Evolutionary conservation across 1,140 invertebrate species (phyloP).

Genomic region (Zaprionus camerounensis): DNA sequence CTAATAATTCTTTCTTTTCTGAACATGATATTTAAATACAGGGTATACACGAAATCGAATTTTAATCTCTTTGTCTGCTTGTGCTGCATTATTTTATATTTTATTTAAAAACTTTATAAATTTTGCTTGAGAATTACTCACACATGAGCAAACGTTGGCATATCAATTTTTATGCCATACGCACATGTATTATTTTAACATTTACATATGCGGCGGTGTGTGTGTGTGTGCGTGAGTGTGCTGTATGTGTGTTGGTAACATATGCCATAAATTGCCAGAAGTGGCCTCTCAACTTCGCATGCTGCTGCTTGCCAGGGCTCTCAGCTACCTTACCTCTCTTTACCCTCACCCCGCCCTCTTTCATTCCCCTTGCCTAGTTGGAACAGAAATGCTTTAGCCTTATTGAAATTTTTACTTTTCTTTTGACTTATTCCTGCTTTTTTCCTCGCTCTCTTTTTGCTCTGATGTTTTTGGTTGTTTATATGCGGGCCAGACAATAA

Average conservation of each 20-base stretch:
- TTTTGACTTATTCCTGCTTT: constrained; percentile 40
- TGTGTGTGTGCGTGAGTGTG: constrained; percentile 13
- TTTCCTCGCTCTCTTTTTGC: constrained; percentile 38
- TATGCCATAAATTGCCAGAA: constrained; percentile 81
- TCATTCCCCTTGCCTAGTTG: neutral
- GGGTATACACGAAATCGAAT: constrained; percentile 14
- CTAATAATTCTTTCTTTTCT: too few relatives aligned
- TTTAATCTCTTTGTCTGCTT: neutral
- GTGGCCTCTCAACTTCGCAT: constrained; percentile 63
- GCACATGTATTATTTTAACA: constrained; percentile 79
- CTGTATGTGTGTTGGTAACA: constrained; percentile 66
- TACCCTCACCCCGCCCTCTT: constrained; percentile 30
- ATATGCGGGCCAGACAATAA: constrained; percentile 81
- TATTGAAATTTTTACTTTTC: constrained; percentile 75
- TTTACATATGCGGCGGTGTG: constrained; percentile 62
- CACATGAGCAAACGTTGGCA: constrained; percentile 78
- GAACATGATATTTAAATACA: neutral
- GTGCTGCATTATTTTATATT: constrained; percentile 54
- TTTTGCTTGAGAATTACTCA: constrained; percentile 80
- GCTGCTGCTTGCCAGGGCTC: constrained; percentile 21
- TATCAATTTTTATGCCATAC: constrained; percentile 80
- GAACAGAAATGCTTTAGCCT: constrained; percentile 65
- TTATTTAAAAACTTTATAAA: constrained; percentile 79
- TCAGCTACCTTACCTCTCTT: constrained; percentile 18
- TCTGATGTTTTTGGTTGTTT: constrained; percentile 56